Evolutionary conservation across 2,113 vertebrate species (phyloP), one percentile per base, ranked within the genome.

Genomic region (Centropus bengalensis): DNA sequence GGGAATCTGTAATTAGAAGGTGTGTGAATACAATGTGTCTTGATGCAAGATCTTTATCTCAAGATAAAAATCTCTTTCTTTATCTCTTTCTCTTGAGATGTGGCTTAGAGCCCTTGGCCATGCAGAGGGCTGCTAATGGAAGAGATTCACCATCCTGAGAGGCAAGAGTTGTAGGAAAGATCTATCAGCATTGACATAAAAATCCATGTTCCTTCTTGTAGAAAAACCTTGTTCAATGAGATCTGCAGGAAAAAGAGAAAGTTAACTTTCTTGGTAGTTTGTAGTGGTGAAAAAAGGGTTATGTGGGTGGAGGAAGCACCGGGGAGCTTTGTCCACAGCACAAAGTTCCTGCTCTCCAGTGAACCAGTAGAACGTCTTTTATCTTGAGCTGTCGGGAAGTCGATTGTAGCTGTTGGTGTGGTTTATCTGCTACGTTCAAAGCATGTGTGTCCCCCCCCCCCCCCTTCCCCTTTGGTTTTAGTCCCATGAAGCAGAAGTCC

Each of bases 401-500:
- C 2, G 2, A 3, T 13, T 52, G 16, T 22, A 2, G 9, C 3
- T 26, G 32, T n/a, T n/a, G 42, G 9, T 40, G 44, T 21, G 19
- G 14, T 6, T 68, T 5, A 4, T 22, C 23, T 10, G 2, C 8
- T 19, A 0, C 17, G 51, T 74, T 87, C 82, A n/a, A 30, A 44
- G 73, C 15, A 1, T 18, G 16, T 20, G n/a, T n/a, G n/a, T n/a
- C n/a, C n/a, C n/a, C n/a, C n/a, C n/a, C 2, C 78, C 60, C 33
- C 77, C 18, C 87, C 36, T 36, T 9, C 36, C 2, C 78, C 60
- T 32, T 79, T 16, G 87, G 23, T 71, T 91, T 17, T 82, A 99
- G 99, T 99, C 98, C 79, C 98, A 99, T 5, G 99, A 99, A 93
- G 99, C 99, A 15, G 99, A 99, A 51, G 98, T 99, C 56, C 97